A percentile compares a stretch with the other conserved stretches of the same genome.
Evolutionary conservation across 2,797 vertebrate species (phyloP).

Genomic region (Oophaga sylvatica): DNA sequence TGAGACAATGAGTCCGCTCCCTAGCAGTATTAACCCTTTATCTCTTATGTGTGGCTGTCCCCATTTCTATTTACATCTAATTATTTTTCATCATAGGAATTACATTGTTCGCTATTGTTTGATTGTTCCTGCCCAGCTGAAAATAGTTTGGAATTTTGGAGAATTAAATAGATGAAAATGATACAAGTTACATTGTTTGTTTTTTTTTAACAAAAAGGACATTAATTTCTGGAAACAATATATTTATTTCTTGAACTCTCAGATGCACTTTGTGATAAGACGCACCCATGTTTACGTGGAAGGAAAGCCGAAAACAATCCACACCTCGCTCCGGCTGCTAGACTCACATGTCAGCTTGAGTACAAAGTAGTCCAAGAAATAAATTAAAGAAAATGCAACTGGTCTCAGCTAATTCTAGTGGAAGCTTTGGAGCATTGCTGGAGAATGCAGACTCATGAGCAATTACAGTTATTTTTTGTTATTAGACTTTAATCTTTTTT

Average conservation of each 20-base stretch:
- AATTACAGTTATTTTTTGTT: too few species aligned
- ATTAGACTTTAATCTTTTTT: too few species aligned
- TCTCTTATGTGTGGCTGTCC: neutral
- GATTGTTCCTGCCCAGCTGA: constrained; percentile 39
- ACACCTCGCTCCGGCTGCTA: neutral
- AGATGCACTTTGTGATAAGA: neutral
- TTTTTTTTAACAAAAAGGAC: neutral
- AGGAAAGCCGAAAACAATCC: neutral
- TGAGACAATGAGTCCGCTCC: too few species aligned
- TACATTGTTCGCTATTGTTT: constrained; percentile 40
- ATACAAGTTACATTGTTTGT: constrained; percentile 6
- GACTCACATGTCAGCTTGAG: neutral
- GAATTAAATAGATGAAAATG: neutral
- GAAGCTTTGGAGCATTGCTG: too few species aligned
- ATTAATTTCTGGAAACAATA: constrained; percentile 1
- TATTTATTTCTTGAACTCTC: neutral
- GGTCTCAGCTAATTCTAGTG: too few species aligned
- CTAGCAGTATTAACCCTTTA: too few species aligned
- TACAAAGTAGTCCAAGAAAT: too few species aligned
- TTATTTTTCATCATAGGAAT: neutral
- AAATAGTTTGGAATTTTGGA: constrained; percentile 19
- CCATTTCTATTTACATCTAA: constrained; percentile 5
- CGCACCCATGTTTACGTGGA: neutral
- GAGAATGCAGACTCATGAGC: too few species aligned
- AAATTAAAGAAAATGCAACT: too few species aligned